These are phyloP conservation scores for Cynodonichthys magdalenae DNA, from an alignment of 2,797 vertebrate genomes.

Conservation along the genomic window DNA sequence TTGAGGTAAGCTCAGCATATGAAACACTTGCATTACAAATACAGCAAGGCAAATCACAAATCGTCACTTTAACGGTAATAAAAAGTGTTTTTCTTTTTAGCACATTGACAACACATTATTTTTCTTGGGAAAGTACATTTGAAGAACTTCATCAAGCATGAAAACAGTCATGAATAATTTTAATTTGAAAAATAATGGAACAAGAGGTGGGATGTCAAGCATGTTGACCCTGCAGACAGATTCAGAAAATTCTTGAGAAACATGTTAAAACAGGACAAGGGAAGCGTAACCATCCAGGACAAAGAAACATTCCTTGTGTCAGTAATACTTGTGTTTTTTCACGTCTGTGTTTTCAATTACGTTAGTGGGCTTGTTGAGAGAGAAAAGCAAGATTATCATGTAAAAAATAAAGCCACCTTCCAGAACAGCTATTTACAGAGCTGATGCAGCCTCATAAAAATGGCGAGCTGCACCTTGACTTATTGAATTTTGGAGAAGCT, in stretches of 20 bases:
- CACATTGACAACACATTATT: constrained; percentile 45
- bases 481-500: constrained; percentile 78
- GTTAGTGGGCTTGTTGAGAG: constrained; percentile 77
- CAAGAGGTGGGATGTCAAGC: constrained; percentile 63
- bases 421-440: constrained; percentile 76
- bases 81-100: constrained; percentile 59
- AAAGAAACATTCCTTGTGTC: constrained; percentile 80
- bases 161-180: constrained; percentile 61
- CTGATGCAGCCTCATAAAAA: constrained; percentile 64
- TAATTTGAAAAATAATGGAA: constrained; percentile 59
- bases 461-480: constrained; percentile 75
- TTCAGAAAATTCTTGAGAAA: constrained; percentile 72
- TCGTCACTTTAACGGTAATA: constrained; percentile 1
- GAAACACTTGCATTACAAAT: neutral
- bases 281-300: constrained; percentile 62
- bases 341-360: constrained; percentile 77
- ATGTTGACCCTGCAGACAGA: constrained; percentile 66
- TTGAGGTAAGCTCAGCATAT: constrained; percentile 17
- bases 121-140: constrained; percentile 48
- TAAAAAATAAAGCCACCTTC: constrained; percentile 60
- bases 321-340: constrained; percentile 75
- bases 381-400: constrained; percentile 72
- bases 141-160: constrained; percentile 39
- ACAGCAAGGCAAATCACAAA: neutral
- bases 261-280: constrained; percentile 78